Evolutionary conservation across 2,797 vertebrate species (phyloP).

Genomic region (Epinephelus awoara): DNA sequence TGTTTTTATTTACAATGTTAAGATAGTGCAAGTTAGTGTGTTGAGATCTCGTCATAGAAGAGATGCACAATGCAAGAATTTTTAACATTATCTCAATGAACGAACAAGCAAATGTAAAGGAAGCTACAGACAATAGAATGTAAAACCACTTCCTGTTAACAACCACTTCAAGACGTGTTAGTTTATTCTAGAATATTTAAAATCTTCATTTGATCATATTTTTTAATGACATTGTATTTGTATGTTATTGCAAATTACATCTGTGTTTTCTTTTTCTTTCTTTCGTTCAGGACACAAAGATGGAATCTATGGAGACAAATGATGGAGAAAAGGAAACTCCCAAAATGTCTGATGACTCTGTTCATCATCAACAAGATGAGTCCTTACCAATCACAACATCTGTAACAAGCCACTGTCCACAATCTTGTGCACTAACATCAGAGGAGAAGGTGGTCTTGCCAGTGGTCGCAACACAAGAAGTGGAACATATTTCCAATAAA

Average conservation of each 20-base stretch:
- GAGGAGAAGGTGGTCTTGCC: constrained; percentile 20
- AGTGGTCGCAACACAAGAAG: constrained; percentile 16
- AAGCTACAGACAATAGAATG: not conserved
- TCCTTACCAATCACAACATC: constrained; percentile 13
- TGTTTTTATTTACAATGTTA: not conserved
- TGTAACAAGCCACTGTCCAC: constrained; percentile 16
- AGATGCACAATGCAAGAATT: not conserved
- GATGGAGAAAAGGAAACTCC: constrained; percentile 58
- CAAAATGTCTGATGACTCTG: constrained; percentile 2
- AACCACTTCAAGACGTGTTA: not conserved
- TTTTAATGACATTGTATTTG: not conserved
- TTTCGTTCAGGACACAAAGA: constrained; percentile 82
- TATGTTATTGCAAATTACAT: not conserved
- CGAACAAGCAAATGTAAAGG: not conserved
- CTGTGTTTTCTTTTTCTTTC: constrained; percentile 23
- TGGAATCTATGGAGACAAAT: constrained; percentile 77
- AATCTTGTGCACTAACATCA: not conserved
- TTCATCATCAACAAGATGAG: constrained; percentile 25
- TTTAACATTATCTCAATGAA: not conserved
- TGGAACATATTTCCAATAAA: constrained; percentile 21
- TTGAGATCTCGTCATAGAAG: not conserved
- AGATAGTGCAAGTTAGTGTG: not conserved
- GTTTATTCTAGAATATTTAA: too few species aligned
- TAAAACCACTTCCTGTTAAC: not conserved
- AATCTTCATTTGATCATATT: too few species aligned